phyloP scores from a whole-genome alignment of 1,140 invertebrate species.

The Lethocerus indicus region DNA sequence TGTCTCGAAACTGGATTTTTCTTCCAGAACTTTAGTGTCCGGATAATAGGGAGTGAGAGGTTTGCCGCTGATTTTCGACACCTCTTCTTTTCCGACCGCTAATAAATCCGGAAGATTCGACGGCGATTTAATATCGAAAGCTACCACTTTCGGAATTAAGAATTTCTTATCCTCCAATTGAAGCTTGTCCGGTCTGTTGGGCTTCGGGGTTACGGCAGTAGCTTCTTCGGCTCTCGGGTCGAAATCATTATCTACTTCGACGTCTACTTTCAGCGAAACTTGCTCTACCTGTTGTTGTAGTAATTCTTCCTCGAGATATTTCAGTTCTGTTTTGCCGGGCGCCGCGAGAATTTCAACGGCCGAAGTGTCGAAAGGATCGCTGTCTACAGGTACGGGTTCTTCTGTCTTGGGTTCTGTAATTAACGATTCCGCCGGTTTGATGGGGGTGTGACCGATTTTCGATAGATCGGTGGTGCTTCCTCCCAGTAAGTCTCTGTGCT shows the following conservation, averaged over 20 bases:
- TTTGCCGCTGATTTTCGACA: slow-evolving; percentile 35
- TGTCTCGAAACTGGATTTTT: slow-evolving; percentile 9
- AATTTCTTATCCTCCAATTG: slow-evolving; percentile 13
- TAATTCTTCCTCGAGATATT: slow-evolving; percentile 59
- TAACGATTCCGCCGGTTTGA: slow-evolving; percentile 34
- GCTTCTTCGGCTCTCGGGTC: slow-evolving; percentile 41
- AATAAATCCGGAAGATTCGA: slow-evolving; percentile 35
- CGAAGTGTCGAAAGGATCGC: slow-evolving; percentile 75
- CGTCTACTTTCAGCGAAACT: slow-evolving; percentile 8
- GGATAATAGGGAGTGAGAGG: slow-evolving; percentile 54
- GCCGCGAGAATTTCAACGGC: slow-evolving; percentile 45
- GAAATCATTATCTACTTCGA: slow-evolving; percentile 39
- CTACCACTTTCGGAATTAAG: slow-evolving; percentile 38
- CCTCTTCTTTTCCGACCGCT: slow-evolving; percentile 36
- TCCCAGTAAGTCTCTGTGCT: slow-evolving; percentile 21
- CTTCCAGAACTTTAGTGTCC: slow-evolving; percentile 8
- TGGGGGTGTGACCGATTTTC: slow-evolving; percentile 44
- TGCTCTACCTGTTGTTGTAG: slow-evolving; percentile 30
- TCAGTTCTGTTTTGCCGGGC: slow-evolving; percentile 58
- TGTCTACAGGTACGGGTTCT: slow-evolving; percentile 32
- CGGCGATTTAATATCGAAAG: slow-evolving; percentile 43
- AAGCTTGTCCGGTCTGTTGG: slow-evolving; percentile 15
- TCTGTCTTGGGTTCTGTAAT: slow-evolving; percentile 17
- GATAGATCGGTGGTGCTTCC: slow-evolving; percentile 58
- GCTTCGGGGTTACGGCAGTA: slow-evolving; percentile 1